phyloP scores from a whole-genome alignment of 1,140 invertebrate species.

The Drosophila bipectinata region DNA sequence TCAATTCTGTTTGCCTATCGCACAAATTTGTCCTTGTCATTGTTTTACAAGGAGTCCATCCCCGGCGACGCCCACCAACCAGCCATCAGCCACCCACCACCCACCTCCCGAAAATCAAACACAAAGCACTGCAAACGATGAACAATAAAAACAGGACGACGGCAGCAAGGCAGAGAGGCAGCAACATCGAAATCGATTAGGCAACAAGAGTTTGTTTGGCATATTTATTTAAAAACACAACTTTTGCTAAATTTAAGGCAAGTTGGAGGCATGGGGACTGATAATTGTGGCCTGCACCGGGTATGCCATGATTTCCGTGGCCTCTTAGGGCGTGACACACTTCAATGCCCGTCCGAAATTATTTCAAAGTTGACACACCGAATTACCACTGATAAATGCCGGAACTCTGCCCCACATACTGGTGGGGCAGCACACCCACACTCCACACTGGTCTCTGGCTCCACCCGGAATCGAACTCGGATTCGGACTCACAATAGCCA shows the following conservation, averaged over 20 bases:
- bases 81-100: too few relatives aligned
- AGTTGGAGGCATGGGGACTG: neutral
- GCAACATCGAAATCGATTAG: neutral
- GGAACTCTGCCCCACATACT: conserved; percentile 31
- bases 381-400: conserved; percentile 52
- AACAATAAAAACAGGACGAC: neutral
- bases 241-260: neutral
- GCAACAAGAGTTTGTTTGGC: neutral
- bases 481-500: conserved; percentile 22
- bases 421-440: too few relatives aligned
- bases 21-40: conserved; percentile 73
- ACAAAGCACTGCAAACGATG: conserved; percentile 2
- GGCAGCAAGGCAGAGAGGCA: too few relatives aligned
- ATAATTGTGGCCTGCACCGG: neutral
- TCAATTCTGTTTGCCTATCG: conserved; percentile 47
- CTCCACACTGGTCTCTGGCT: neutral
- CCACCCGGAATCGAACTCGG: conserved; percentile 4
- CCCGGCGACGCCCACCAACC: too few relatives aligned
- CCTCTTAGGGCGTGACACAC: conserved; percentile 20
- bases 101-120: conserved; percentile 25
- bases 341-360: conserved; percentile 31
- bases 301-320: neutral
- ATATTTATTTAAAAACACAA: neutral
- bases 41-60: conserved; percentile 61
- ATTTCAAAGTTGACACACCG: conserved; percentile 40